Conservation (phyloP, 2,888 invertebrate genomes). For the Sinopyrophorus schimmeli region DNA sequence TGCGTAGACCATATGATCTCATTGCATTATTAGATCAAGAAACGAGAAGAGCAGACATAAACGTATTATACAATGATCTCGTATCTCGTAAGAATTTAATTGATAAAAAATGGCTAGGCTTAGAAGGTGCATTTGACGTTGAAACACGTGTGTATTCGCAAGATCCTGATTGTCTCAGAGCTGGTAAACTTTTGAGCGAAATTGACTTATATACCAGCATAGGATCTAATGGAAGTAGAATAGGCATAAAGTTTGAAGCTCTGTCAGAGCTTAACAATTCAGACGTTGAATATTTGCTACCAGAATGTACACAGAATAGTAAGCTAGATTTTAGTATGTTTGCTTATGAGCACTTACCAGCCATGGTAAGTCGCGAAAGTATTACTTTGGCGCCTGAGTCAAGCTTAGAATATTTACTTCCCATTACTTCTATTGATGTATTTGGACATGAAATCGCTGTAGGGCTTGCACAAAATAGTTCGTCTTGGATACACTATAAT, state of each 20-base stretch:
- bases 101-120: constrained; percentile 62
- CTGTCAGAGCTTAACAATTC: background rate
- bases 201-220: constrained; percentile 70
- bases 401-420: constrained; percentile 55
- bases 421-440: constrained; percentile 51
- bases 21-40: constrained; percentile 78
- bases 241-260: constrained; percentile 42
- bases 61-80: constrained; percentile 66
- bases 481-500: constrained; percentile 80
- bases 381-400: constrained; percentile 59
- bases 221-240: constrained; percentile 61
- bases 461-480: constrained; percentile 66
- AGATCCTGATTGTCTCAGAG: constrained; percentile 68
- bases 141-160: constrained; percentile 62
- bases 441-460: constrained; percentile 68
- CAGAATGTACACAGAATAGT: constrained; percentile 56
- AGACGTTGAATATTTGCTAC: constrained; percentile 35
- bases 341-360: constrained; percentile 67
- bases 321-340: constrained; percentile 64
- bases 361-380: constrained; percentile 58
- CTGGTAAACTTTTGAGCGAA: constrained; percentile 65
- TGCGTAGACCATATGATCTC: constrained; percentile 73
- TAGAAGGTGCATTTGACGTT: constrained; percentile 65
- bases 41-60: constrained; percentile 64
- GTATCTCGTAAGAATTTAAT: constrained; percentile 65